phyloP scores from a whole-genome alignment of 2,113 vertebrate species.

The Pandion haliaetus region DNA sequence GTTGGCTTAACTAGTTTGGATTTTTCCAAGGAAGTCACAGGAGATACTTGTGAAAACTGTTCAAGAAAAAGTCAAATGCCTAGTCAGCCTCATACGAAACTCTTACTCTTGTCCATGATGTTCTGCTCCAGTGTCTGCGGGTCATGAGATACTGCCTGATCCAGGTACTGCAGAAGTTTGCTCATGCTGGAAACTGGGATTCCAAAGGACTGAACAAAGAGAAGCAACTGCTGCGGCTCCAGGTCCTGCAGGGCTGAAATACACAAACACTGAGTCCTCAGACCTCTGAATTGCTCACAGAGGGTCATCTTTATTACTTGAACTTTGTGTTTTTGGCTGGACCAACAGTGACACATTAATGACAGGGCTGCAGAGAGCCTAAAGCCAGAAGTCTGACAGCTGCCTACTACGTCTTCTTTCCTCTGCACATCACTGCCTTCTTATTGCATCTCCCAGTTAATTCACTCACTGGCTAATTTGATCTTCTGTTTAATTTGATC shows the following conservation, averaged over 20 bases:
- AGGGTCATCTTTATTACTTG: neutral
- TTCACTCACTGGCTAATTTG: constrained; percentile 57
- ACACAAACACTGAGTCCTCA: neutral
- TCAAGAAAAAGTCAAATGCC: neutral
- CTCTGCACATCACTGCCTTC: constrained; percentile 5
- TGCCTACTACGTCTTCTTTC: constrained; percentile 21
- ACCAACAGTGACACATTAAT: neutral
- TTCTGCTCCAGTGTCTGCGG: constrained; percentile 92
- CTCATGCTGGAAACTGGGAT: constrained; percentile 99
- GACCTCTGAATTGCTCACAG: neutral
- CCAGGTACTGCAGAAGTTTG: constrained; percentile 93
- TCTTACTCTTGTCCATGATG: constrained; percentile 98
- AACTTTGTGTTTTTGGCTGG: neutral
- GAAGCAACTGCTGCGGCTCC: constrained; percentile 93
- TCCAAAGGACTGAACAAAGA: constrained; percentile 98
- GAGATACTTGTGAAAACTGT: neutral
- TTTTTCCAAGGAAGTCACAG: neutral
- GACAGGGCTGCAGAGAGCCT: neutral
- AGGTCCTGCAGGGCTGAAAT: constrained; percentile 90
- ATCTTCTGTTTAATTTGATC: constrained; percentile 60
- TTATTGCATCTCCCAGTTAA: constrained; percentile 61
- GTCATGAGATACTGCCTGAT: constrained; percentile 94
- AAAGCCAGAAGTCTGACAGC: constrained; percentile 26
- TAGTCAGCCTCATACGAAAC: neutral
- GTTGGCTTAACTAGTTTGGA: neutral